Percentiles rank a stretch among this genome's conserved stretches.
These are phyloP conservation scores for Thaumetopoea pityocampa DNA, from an alignment of 1,140 invertebrate genomes.

Conservation along the genomic window DNA sequence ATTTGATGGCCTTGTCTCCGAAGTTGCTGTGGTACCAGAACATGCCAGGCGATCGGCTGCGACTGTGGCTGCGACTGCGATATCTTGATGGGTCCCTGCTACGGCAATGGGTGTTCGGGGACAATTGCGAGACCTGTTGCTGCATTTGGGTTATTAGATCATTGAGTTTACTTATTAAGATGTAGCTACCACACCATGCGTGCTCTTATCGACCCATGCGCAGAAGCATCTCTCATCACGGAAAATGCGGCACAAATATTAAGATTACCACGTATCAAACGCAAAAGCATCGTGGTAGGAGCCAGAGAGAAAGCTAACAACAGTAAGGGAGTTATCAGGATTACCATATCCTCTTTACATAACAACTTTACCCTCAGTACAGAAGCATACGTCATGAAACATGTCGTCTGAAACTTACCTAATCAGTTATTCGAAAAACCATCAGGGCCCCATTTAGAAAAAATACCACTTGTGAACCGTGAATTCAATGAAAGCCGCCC, in stretches of 20 bases:
- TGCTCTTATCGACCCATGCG: slow-evolving; percentile 28
- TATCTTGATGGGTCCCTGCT: too few relatives aligned
- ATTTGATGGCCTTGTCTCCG: too few relatives aligned
- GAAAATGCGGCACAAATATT: slow-evolving; percentile 20
- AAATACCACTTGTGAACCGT: slow-evolving; percentile 22
- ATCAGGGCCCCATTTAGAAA: slow-evolving; percentile 16
- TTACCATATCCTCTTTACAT: slow-evolving; percentile 6
- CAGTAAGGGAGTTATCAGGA: slow-evolving; percentile 12
- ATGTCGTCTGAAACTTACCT: slow-evolving; percentile 20
- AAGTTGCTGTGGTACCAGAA: too few relatives aligned
- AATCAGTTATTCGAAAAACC: slow-evolving; percentile 18
- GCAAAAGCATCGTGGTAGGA: slow-evolving; percentile 9
- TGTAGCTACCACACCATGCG: slow-evolving; percentile 6
- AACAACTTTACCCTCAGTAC: slow-evolving; percentile 15
- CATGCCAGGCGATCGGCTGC: too few relatives aligned
- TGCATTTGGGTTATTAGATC: too few relatives aligned
- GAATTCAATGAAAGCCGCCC: slow-evolving; percentile 16
- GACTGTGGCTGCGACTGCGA: too few relatives aligned
- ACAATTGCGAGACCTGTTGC: too few relatives aligned
- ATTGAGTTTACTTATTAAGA: too few relatives aligned
- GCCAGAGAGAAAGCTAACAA: slow-evolving; percentile 1
- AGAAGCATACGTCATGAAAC: slow-evolving; percentile 16
- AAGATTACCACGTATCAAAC: slow-evolving; percentile 6
- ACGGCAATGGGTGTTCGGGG: too few relatives aligned
- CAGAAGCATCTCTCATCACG: slow-evolving; percentile 21